Evolutionary conservation across 2,113 vertebrate species (phyloP), one percentile per base, ranked within the genome.

Genomic region (Morone saxatilis): DNA sequence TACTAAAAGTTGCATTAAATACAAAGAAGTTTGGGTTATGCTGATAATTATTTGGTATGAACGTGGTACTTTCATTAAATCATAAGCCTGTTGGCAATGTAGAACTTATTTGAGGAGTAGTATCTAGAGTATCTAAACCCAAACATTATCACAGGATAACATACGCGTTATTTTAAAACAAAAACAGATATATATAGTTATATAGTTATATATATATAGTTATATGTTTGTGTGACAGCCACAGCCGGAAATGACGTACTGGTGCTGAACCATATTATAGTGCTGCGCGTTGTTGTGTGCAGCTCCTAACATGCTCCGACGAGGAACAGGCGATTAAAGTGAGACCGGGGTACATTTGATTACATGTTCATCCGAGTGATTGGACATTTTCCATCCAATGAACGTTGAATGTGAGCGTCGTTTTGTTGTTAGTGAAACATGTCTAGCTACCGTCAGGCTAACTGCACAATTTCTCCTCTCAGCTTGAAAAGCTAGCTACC

Each of bases 251-350:
- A 56, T 92, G 51, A 88, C 78, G 89, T 54, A 16, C 0, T 12
- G 19, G 0, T 31, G 20, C 2, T 31, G 31, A 31, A 31, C 31
- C 3, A 31, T 31, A 31, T 31, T 2, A 31, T 31, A 31, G 31
- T 2, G 31, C 57, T 2, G 5, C 31, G 5, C 1, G 70, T 86
- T 91, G 85, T 91, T 90, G 1, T 91, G 93, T 92, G 88, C 85
- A 77, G 1, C 88, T 38, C 5, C 0, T 53, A 80, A 87, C 51
- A 25, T 17, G 7, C 13, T 91, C 85, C 93, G 91, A 74, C n/a
- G 5, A 68, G 65, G 10, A 88, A 90, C 85, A 79, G 3, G 4
- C 1, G 19, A 38, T 54, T 45, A 31, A 31, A 31, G 2, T 71
- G 36, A 67, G n/a, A 69, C n/a, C 11, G 54, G 7, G 10, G 14